phyloP scores from a whole-genome alignment of 2,113 vertebrate species.

The Corynorhinus townsendii region DNA sequence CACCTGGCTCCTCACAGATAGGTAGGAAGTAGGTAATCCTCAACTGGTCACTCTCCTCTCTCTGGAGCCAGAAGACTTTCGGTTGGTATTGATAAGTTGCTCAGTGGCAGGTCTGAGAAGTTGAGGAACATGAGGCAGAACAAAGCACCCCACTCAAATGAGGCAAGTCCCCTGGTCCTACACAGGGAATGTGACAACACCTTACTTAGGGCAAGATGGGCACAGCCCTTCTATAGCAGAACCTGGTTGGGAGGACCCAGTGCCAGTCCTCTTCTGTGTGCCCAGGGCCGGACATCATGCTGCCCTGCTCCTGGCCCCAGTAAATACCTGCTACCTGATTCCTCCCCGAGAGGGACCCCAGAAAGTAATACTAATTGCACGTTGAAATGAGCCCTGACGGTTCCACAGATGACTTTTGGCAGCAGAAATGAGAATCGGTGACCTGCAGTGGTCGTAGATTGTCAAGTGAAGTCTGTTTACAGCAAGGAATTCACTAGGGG shows the following conservation, averaged over 20 bases:
- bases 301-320: rapidly evolving
- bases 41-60: neutral
- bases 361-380: neutral
- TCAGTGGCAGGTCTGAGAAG: neutral
- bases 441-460: neutral
- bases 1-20: neutral
- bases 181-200: neutral
- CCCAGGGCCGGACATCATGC: neutral
- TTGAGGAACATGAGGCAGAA: neutral
- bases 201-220: neutral
- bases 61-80: neutral
- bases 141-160: rapidly evolving
- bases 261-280: neutral
- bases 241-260: rapidly evolving
- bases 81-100: rapidly evolving
- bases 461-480: neutral
- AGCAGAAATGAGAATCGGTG: neutral
- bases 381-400: neutral
- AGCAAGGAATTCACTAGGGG: too few relatives aligned
- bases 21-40: neutral
- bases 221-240: neutral
- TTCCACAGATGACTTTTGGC: neutral
- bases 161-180: neutral
- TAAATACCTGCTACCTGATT: neutral
- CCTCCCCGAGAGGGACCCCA: neutral